Conservation (phyloP, 1,140 invertebrate species). For the Lanistes nyassanus region DNA sequence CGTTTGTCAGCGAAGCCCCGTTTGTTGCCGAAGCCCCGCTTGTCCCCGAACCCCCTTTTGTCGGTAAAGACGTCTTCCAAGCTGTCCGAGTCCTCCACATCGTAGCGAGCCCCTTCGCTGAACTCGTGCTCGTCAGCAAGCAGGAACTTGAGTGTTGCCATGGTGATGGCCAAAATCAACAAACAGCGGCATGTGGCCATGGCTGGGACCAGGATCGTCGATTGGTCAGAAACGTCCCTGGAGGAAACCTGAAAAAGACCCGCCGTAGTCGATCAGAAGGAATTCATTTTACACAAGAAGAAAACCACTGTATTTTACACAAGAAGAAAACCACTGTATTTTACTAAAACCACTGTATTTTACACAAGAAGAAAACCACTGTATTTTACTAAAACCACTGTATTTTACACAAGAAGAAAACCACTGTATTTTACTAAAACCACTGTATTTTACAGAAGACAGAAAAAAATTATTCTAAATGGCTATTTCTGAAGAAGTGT, state of each 20-base stretch:
- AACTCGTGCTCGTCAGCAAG: slow-evolving; percentile 19
- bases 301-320: no score
- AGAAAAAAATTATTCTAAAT: neutral
- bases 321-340: neutral
- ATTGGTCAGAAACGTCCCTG: neutral
- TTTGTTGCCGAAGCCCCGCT: slow-evolving; percentile 36
- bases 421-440: neutral
- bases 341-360: neutral
- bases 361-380: neutral
- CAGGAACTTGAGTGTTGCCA: slow-evolving; percentile 19
- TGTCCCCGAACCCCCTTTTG: slow-evolving; percentile 37
- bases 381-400: neutral
- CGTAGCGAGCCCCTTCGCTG: slow-evolving; percentile 3
- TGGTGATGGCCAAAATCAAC: neutral
- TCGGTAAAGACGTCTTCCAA: slow-evolving; percentile 4
- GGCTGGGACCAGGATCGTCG: no score
- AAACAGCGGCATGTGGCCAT: slow-evolving; percentile 15
- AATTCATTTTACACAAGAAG: no score
- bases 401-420: neutral
- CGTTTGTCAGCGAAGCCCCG: slow-evolving; percentile 39
- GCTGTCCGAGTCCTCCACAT: slow-evolving; percentile 6
- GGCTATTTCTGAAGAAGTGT: neutral
- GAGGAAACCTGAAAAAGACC: neutral
- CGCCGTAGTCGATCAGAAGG: neutral
- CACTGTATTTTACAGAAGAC: no score